Evolutionary conservation across 2,797 vertebrate genomes (phyloP).

Genomic region (Rhinophrynus dorsalis): DNA sequence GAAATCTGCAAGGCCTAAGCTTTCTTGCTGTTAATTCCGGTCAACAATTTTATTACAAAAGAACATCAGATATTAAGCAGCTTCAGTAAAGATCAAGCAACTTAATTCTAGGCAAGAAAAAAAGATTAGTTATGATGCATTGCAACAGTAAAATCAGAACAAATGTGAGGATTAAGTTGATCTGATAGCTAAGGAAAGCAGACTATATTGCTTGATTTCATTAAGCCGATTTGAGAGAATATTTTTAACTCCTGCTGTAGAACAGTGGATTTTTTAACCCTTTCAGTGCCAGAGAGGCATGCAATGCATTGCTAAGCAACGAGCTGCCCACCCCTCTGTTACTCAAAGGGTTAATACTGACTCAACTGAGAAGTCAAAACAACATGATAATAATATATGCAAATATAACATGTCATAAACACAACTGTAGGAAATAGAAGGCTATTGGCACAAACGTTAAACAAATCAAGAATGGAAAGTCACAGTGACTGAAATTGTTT

Average conservation of each 20-base stretch:
- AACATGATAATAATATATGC: too few relatives aligned
- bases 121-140: slow-evolving; percentile 48
- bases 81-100: slow-evolving; percentile 45
- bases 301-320: too few relatives aligned
- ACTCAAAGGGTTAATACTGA: too few relatives aligned
- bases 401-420: too few relatives aligned
- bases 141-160: slow-evolving; percentile 37
- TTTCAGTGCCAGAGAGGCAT: too few relatives aligned
- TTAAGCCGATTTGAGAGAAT: slow-evolving; percentile 38
- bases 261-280: neutral
- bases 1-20: slow-evolving; percentile 26
- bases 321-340: neutral
- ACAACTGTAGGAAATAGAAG: too few relatives aligned
- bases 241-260: slow-evolving; percentile 35
- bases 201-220: slow-evolving; percentile 43
- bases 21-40: slow-evolving; percentile 43
- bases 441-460: too few relatives aligned
- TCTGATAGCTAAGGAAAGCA: slow-evolving; percentile 43
- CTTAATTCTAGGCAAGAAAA: slow-evolving; percentile 38
- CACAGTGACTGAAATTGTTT: too few relatives aligned
- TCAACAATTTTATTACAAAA: slow-evolving; percentile 46
- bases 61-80: slow-evolving; percentile 42
- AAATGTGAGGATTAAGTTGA: slow-evolving; percentile 43
- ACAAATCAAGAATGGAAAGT: too few relatives aligned
- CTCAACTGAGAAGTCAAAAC: neutral